Evolutionary conservation across 2,888 invertebrate species (phyloP), one percentile per base, ranked within the genome.

Genomic region (Tetragnatha montana): DNA sequence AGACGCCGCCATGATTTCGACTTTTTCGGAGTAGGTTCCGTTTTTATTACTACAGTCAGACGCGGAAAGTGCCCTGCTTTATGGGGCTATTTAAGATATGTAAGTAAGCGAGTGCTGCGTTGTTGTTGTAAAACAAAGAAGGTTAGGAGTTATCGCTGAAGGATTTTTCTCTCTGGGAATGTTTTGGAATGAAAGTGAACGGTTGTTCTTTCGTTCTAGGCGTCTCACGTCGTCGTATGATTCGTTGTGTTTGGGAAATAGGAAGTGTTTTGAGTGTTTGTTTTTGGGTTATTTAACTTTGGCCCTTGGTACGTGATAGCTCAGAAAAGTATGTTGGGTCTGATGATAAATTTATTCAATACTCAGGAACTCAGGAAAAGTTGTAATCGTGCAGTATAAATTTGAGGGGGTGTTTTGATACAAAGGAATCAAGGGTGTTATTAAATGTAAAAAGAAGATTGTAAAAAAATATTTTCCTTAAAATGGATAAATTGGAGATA

Each of bases 1-100:
- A 81, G 69, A 75, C 69, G 35, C 6, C 35, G 51, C 49, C 74
- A 81, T 87, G 87, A 75, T 76, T 69, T 70, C 19, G 50, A 84
- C 14, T 49, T 47, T 14, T 49, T 35, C 73, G 73, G n/a, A 47
- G 47, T 49, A 14, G n/a, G 35, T 75, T 75, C 17, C n/a, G 14
- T 12, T 75, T 75, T 75, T 75, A 75, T 17, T n/a, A 47, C 14
- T 17, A 8, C 47, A 75, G 35, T 2, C 35, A 4, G 35, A 35
- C 35, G 35, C 49, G 49, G 75, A 73, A 22, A 22, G 73, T 73
- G 60, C 60, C n/a, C 1, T 75, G 75, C n/a, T 75, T 75, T 75
- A 75, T 75, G 75, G n/a, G 6, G 75, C 47, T 47, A 22, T 49
- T 75, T 75, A 35, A 75, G 50, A n/a, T 60, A 60, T 75, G 75